Evolutionary conservation across 2,113 vertebrate genomes (phyloP), one percentile per base, ranked within the genome.

Genomic region (Engraulis encrasicolus): DNA sequence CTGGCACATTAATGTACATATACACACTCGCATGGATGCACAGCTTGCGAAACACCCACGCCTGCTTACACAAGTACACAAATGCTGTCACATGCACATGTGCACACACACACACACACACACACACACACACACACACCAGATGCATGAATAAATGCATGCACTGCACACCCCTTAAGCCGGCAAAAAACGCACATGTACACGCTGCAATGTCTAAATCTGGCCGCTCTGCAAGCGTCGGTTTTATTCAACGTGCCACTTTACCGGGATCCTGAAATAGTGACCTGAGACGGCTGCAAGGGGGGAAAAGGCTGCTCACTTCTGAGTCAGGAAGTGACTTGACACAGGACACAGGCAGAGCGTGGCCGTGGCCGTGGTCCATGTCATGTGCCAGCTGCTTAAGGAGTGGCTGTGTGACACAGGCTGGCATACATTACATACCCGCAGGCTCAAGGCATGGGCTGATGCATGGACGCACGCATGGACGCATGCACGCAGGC

Each of bases 221-320:
- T 34, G 66, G 66, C 66, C 31, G 23, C 2, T 4, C 66, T 74
- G 34, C 66, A 74, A 34, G 66, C 27, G 6, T 23, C 18, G 66
- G 66, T 74, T 74, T 74, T 74, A 34, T 11, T 74, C 23, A 0
- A 74, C 66, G 18, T 74, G 66, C 23, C 66, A 74, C 66, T 74
- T 74, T 74, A 34, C 27, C 15, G 66, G 12, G 66, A 74, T 23
- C 66, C 66, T 12, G 27, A 74, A 74, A 74, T 74, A 74, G 66
- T 74, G 66, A 74, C 66, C 66, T 74, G 66, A 74, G 31, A 14
- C 31, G 66, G 66, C 66, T 74, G 66, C 66, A 74, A n/a, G n/a
- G n/a, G 66, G 66, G 66, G 66, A 74, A 74, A 74, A 12, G 66
- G 5, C 31, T 74, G 66, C 27, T 74, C 66, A 74, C 40, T 36